Evolutionary conservation across 2,113 vertebrate genomes (phyloP).

Genomic region (Hippocampus guttulatus): DNA sequence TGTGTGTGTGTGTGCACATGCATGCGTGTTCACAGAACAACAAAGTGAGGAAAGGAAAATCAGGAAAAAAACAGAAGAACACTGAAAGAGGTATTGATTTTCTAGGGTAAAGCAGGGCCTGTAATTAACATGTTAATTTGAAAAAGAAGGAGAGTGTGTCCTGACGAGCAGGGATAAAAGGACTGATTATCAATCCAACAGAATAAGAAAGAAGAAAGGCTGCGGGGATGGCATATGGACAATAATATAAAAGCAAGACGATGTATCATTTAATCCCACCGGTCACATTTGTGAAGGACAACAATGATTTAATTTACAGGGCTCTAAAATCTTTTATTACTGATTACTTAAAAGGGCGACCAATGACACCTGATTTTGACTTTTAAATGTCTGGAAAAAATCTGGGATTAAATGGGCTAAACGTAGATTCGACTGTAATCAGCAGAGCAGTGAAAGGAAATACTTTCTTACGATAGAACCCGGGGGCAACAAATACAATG

Average conservation of each 20-base stretch:
- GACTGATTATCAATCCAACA: constrained; percentile 83
- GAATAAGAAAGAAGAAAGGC: constrained; percentile 54
- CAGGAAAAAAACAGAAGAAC: constrained; percentile 26
- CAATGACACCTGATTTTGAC: no score
- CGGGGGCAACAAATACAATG: no score
- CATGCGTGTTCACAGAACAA: constrained; percentile 30
- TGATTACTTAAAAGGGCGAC: no score
- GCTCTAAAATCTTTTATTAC: no score
- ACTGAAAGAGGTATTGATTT: constrained; percentile 83
- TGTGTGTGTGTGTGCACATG: constrained; percentile 11
- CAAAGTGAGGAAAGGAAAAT: constrained; percentile 26
- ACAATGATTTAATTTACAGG: no score
- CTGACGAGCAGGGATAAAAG: constrained; percentile 91
- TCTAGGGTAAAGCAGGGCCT: constrained; percentile 91
- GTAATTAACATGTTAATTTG: constrained; percentile 99
- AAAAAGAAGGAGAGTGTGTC: constrained; percentile 97
- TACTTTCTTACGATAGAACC: no score
- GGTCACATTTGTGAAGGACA: no score
- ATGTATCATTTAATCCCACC: not conserved
- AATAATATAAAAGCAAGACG: not conserved
- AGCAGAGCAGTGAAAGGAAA: no score
- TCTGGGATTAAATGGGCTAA: no score
- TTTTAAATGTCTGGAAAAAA: no score
- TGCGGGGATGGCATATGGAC: constrained; percentile 2
- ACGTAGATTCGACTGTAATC: no score